Evolutionary conservation across 2,888 invertebrate species (phyloP), one percentile per base, ranked within the genome.

Genomic region (Platerodrilus igneus): DNA sequence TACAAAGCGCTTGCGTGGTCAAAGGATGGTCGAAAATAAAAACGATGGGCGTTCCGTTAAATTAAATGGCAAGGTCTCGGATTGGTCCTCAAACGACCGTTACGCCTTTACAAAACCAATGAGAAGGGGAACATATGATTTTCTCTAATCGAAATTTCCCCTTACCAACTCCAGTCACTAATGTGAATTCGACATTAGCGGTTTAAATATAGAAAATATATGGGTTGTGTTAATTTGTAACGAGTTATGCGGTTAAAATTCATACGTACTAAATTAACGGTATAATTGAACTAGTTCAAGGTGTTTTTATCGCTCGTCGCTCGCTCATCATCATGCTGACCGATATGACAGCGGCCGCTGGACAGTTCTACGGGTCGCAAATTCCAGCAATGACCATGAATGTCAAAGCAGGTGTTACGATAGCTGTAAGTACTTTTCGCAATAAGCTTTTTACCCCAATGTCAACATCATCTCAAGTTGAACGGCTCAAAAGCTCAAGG

Each of bases 351-450:
- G 75, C 76, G 57, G 72, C 75, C 58, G 75, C 75, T 54, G 75
- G 76, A 48, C 76, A 76, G 62, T 67, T 76, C 47, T 76, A 76
- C 57, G 76, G 76, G 49, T 72, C 75, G 45, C 76, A 76, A 59
- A 76, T 76, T 57, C 76, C 76, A 37, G 70, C 74, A 23, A 76
- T 76, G 75, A 71, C 73, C 50, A 75, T 76, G 75, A 76, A 76
- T 59, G 72, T 76, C 46, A 69, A 68, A 54, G 54, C 62, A 42
- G 61, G 60, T 52, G 66, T 68, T 60, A 62, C 62, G 57, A 44
- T 46, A 5, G 19, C 37, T 27, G 32, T 48, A 36, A 37, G 37
- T 40, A 29, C 15, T 10, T 16, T 26, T 10, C 8, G 8, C 26
- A 8, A 2, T 15, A 6, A 18, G 9, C 27, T 42, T 32, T 37